Percentiles rank a stretch among this genome's conserved stretches.
Evolutionary conservation across 1,140 invertebrate genomes (phyloP).

Genomic region (Samia ricini): DNA sequence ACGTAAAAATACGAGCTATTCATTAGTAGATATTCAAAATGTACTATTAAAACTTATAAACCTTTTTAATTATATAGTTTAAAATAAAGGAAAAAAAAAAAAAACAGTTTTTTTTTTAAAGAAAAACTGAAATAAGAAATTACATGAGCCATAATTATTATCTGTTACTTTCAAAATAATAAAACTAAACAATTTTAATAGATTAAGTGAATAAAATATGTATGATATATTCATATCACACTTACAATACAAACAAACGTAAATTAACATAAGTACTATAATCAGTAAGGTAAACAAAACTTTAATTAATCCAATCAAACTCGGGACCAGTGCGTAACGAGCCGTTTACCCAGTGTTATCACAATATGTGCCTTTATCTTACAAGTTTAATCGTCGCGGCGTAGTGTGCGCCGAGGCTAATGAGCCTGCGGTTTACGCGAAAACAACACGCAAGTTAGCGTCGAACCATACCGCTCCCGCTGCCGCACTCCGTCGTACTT

Average conservation of each 20-base stretch:
- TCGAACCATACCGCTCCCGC: conserved; percentile 19
- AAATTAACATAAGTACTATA: neutral
- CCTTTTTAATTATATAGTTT: too few relatives aligned
- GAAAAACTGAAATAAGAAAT: too few relatives aligned
- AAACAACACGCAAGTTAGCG: conserved; percentile 56
- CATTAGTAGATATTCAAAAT: too few relatives aligned
- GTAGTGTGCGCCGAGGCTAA: conserved; percentile 68
- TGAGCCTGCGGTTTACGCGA: conserved; percentile 68
- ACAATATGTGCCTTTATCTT: conserved; percentile 57
- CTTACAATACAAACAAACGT: neutral
- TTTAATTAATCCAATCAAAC: conserved; percentile 53
- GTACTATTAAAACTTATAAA: too few relatives aligned
- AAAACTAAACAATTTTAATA: neutral
- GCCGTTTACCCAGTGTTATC: conserved; percentile 48
- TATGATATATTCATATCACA: neutral
- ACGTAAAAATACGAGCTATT: too few relatives aligned
- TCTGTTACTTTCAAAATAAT: too few relatives aligned
- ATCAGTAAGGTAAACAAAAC: conserved; percentile 47
- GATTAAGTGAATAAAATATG: neutral
- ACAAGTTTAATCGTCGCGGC: conserved; percentile 62
- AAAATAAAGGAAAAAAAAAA: too few relatives aligned
- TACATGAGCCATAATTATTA: too few relatives aligned
- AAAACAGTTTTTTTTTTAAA: too few relatives aligned
- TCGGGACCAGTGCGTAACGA: conserved; percentile 30
- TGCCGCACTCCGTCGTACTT: conserved; percentile 22